Base-by-base conservation (phyloP, 1,140 invertebrate species). In the Pseudomyrmex concolor region DNA sequence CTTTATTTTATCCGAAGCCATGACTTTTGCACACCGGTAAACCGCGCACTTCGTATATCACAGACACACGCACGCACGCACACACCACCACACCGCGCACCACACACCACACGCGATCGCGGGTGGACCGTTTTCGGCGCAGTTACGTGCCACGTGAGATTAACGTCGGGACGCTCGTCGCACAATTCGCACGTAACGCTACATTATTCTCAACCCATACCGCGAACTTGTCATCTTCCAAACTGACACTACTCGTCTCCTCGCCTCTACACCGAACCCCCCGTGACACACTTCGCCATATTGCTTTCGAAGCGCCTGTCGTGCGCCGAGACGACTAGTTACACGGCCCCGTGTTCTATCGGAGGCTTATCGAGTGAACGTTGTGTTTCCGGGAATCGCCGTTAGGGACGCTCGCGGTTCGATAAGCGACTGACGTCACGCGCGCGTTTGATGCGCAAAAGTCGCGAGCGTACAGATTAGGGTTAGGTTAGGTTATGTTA, bases 1-100 rank as follows among this genome's bases (percentile, higher is more conserved):
- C 96, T 98, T 98, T 92, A 99, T 98, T 96, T 99, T 99, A 96
- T 97, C 97, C 94, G 96, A 96, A 92, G 97, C 96, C 97, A 97
- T 97, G 88, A 84, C 48, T 76, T 90, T 91, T 89, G 73, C 84
- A 87, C 85, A 90, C 91, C 90, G 90, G 91, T 88, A 85, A 85
- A 85, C 89, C 89, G 87, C 91, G 91, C 89, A 54, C 73, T 76
- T 34, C n/a, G n/a, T 1, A 7, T 34, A 34, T 34, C 34, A 34
- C 34, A 34, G 34, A 34, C 34, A 34, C 34, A 34, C 34, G 34
- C 34, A 34, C 34, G 34, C 34, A 34, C 34, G 34, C 34, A 34
- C 34, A 34, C 34, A 34, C 34, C 34, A 34, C 34, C 34, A 34
- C 34, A 34, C 34, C 19, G 17, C 84, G 64, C 67, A 66, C 78